Percentiles rank a stretch among this genome's conserved stretches.
Evolutionary conservation across 37 sponge, comb jelly and placozoan species (phyloP).

Genomic region (Lycopodina hypogea): DNA sequence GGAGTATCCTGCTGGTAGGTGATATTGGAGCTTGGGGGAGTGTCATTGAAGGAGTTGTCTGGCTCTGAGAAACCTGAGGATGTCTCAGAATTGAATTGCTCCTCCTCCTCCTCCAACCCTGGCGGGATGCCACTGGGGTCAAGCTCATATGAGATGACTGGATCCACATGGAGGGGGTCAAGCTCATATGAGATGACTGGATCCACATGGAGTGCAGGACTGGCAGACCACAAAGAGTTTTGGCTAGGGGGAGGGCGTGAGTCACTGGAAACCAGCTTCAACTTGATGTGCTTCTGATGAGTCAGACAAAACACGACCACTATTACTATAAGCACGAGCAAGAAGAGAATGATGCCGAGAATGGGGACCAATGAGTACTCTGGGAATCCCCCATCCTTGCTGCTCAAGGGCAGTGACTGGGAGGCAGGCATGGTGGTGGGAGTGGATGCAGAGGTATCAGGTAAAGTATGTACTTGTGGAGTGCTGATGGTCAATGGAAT

Average conservation of each 20-base stretch:
- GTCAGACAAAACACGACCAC: conserved; percentile 34
- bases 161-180: not conserved
- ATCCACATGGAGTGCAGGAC: not conserved
- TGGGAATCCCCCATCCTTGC: conserved; percentile 20
- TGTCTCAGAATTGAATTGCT: conserved; percentile 11
- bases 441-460: not conserved
- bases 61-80: conserved; percentile 40
- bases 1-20: no score
- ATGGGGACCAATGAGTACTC: conserved; percentile 51
- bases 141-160: not conserved
- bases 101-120: not conserved
- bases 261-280: not conserved
- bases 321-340: conserved; percentile 21
- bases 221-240: not conserved
- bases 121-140: not conserved
- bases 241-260: not conserved
- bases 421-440: not conserved
- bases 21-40: not conserved
- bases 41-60: not conserved
- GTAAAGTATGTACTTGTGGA: not conserved
- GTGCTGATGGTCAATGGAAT: conserved; percentile 2
- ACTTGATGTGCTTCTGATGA: conserved; percentile 36
- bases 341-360: conserved; percentile 27
- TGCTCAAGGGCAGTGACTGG: not conserved
- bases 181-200: not conserved